These are phyloP conservation scores for Henricia sp. DNA, from an alignment of 53 echinoderm and acorn worm species.

Conservation along the genomic window DNA sequence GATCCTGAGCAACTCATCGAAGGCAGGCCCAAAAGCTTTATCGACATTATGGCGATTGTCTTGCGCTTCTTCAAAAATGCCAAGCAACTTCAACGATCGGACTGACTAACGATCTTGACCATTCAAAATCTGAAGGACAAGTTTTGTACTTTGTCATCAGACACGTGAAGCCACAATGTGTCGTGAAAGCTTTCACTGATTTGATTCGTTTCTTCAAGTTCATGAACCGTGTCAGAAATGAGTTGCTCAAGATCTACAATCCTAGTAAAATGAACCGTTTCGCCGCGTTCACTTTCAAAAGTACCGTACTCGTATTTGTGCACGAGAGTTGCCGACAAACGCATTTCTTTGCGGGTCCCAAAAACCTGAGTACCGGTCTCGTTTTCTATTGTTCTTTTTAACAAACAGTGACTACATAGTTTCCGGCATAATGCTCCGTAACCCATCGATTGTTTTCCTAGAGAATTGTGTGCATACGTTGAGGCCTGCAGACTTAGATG, in stretches of 20 bases:
- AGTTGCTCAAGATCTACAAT: background rate
- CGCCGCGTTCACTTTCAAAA: background rate
- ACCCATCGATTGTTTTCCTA: slow-evolving; percentile 24
- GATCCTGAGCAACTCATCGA: background rate
- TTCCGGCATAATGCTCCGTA: slow-evolving; percentile 16
- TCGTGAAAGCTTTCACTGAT: slow-evolving; percentile 5
- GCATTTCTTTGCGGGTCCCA: background rate
- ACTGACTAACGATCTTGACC: slow-evolving; percentile 18
- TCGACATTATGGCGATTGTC: slow-evolving; percentile 37
- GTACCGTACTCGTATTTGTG: background rate
- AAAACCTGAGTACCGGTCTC: background rate
- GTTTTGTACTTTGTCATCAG: slow-evolving; percentile 28
- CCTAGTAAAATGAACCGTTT: background rate
- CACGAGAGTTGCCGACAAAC: background rate
- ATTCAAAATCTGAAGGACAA: slow-evolving; percentile 10
- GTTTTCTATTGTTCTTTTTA: background rate
- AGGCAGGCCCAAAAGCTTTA: slow-evolving; percentile 25
- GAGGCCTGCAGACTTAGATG: background rate
- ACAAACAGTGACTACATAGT: slow-evolving; percentile 10
- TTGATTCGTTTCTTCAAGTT: background rate
- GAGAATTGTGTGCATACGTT: slow-evolving; percentile 11
- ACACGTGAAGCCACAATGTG: slow-evolving; percentile 26
- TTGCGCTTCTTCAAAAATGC: slow-evolving; percentile 29
- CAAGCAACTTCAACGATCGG: background rate
- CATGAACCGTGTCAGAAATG: background rate